Conservation (phyloP, 2,888 invertebrate species). For the Nymphalis urticae region DNA sequence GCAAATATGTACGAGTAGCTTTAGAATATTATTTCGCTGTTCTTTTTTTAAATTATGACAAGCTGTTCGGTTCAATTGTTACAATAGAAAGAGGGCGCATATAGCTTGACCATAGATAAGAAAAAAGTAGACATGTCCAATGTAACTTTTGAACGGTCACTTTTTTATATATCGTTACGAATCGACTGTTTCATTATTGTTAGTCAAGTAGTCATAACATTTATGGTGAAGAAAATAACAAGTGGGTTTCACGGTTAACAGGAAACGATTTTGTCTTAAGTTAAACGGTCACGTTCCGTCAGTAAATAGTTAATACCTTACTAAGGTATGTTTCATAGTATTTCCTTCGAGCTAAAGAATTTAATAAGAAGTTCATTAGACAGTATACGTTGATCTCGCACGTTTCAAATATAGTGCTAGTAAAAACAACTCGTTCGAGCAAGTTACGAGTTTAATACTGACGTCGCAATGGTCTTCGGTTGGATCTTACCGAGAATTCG, state of each 20-base stretch:
- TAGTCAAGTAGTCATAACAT: not conserved
- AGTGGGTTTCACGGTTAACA: not conserved
- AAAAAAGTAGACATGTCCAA: too few species aligned
- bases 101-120: too few species aligned
- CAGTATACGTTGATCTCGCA: constrained; percentile 19
- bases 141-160: too few species aligned
- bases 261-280: constrained; percentile 13
- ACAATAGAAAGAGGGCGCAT: too few species aligned
- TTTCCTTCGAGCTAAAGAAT: constrained; percentile 13
- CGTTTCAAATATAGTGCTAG: constrained; percentile 22
- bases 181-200: not conserved
- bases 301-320: constrained; percentile 16
- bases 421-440: constrained; percentile 19
- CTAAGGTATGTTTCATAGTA: constrained; percentile 9
- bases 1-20: constrained; percentile 8
- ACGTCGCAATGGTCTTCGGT: not conserved
- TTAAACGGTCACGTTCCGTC: constrained; percentile 10
- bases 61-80: too few species aligned
- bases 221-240: constrained; percentile 11
- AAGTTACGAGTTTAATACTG: constrained; percentile 14
- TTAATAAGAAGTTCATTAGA: constrained; percentile 24
- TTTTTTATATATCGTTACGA: not conserved
- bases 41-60: not conserved
- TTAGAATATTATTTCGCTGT: not conserved
- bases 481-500: not conserved